These are phyloP conservation scores for Rhodinocichla rosea DNA, from an alignment of 2,113 vertebrate species.

Conservation along the genomic window DNA sequence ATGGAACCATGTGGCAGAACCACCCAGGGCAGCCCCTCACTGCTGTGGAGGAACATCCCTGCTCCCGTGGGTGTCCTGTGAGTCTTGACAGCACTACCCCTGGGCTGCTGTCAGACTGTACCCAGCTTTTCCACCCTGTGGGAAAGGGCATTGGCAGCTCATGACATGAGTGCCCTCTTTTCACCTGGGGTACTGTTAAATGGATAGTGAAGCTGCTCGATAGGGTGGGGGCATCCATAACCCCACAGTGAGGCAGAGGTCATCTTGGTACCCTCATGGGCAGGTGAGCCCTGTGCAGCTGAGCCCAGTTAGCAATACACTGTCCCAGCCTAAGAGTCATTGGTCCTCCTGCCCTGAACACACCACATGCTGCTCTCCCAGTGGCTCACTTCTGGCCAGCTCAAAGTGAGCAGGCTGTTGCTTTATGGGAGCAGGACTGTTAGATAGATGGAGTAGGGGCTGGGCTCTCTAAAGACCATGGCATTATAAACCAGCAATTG, in stretches of 20 bases:
- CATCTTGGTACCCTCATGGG: accelerated
- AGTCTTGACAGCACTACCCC: background rate
- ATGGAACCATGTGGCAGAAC: accelerated
- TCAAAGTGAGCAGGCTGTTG: background rate
- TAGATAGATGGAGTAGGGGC: background rate
- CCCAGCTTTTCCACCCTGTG: background rate
- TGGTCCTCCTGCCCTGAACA: background rate
- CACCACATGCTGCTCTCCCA: background rate
- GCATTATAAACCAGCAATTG: background rate
- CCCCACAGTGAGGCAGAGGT: background rate
- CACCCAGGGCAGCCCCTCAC: background rate
- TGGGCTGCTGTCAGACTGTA: background rate
- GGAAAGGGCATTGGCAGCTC: background rate
- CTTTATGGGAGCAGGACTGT: background rate
- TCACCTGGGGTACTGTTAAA: background rate
- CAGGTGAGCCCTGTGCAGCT: background rate
- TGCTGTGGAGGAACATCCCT: accelerated
- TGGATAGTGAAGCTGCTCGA: accelerated
- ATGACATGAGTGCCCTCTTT: background rate
- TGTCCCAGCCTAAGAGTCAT: background rate
- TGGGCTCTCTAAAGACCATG: background rate
- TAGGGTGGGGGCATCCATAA: background rate
- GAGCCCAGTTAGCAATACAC: background rate
- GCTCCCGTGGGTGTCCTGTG: background rate
- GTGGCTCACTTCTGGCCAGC: background rate